Conservation (phyloP, 1,140 invertebrate genomes). For the Heliconius hewitsoni region DNA sequence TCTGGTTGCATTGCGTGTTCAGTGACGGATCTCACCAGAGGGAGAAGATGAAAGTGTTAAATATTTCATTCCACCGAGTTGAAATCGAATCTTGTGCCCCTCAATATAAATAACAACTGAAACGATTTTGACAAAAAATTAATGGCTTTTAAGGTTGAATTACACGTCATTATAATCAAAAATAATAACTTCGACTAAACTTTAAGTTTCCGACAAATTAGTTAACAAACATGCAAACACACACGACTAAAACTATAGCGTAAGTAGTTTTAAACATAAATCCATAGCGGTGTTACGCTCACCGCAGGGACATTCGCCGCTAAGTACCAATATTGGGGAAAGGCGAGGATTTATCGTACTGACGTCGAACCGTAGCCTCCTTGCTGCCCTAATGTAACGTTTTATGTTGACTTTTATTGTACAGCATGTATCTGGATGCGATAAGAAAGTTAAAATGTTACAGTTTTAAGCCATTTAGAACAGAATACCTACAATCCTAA, state of each 20-base stretch:
- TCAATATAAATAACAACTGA: no score
- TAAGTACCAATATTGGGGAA: conserved; percentile 11
- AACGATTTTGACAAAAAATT: no score
- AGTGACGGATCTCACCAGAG: no score
- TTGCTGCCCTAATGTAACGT: neutral
- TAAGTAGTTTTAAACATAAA: conserved; percentile 7
- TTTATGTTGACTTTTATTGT: conserved; percentile 10
- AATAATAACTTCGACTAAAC: no score
- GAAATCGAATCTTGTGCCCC: no score
- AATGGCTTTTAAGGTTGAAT: no score
- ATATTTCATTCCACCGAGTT: no score
- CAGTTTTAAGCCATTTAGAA: neutral
- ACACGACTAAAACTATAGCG: neutral
- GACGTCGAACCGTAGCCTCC: neutral
- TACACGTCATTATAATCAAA: no score
- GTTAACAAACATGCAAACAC: no score
- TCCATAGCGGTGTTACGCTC: neutral
- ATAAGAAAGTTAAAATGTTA: neutral
- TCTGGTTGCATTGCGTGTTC: no score
- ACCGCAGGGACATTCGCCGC: neutral
- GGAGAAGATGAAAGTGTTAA: no score
- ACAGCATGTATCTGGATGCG: neutral
- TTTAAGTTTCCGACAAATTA: no score
- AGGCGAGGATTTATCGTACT: conserved; percentile 1
- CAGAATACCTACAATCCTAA: neutral